A percentile compares a stretch with the other conserved stretches of the same genome.
These are phyloP conservation scores for Pollicipes pollicipes DNA, from an alignment of 1,140 invertebrate species.

Conservation along the genomic window DNA sequence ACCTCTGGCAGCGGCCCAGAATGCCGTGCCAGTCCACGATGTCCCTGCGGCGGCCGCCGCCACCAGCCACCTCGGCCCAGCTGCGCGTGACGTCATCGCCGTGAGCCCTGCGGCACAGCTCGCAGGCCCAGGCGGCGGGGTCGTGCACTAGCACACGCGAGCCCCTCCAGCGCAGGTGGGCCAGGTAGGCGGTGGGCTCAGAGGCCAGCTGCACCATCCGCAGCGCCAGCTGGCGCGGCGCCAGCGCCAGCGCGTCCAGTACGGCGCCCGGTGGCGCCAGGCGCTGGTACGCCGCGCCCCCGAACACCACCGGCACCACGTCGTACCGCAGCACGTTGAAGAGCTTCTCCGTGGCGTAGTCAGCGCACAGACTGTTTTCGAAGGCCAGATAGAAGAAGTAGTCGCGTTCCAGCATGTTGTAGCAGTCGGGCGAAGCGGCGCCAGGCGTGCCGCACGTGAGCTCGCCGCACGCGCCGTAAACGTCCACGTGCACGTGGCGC, in stretches of 20 bases:
- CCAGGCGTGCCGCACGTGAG: conserved; percentile 16
- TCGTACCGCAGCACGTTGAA: conserved; percentile 20
- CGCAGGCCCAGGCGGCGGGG: too few relatives aligned
- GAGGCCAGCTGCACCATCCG: too few relatives aligned
- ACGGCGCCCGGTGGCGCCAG: conserved; percentile 13
- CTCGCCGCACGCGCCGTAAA: conserved; percentile 33
- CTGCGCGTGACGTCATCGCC: too few relatives aligned
- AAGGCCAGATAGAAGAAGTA: conserved; percentile 36
- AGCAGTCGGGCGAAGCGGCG: conserved; percentile 19
- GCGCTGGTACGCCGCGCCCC: conserved; percentile 10
- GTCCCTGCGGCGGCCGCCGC: too few relatives aligned
- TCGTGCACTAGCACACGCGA: too few relatives aligned
- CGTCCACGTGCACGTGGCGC: conserved; percentile 34
- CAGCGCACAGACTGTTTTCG: conserved; percentile 30
- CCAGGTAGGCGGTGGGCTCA: too few relatives aligned
- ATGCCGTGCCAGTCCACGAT: too few relatives aligned
- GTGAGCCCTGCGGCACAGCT: too few relatives aligned
- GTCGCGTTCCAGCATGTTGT: conserved; percentile 16
- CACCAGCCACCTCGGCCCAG: too few relatives aligned
- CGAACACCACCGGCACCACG: conserved; percentile 15
- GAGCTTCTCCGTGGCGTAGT: conserved; percentile 29
- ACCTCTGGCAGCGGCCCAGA: too few relatives aligned
- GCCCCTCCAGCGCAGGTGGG: too few relatives aligned
- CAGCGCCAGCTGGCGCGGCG: conserved; percentile 13
- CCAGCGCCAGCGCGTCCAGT: conserved; percentile 12